Evolutionary conservation across 2,113 vertebrate species (phyloP), one percentile per base, ranked within the genome.

Genomic region (Deroptyus accipitrinus): DNA sequence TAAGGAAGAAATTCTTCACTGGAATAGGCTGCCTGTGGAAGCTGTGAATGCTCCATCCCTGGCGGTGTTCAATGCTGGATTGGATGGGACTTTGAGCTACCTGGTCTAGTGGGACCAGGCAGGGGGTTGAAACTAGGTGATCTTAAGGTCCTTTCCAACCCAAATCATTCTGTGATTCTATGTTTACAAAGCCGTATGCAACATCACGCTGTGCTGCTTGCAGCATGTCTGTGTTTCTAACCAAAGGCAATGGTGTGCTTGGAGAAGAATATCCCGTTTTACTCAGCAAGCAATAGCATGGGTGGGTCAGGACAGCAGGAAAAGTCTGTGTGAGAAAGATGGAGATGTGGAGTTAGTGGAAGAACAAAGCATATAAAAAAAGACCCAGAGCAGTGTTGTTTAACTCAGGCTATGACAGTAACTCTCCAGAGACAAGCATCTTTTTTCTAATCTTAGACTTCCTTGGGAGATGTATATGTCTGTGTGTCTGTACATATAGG

Each of bases 231-330:
- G 20, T 23, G 19, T 59, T 59, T 59, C 57, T 35, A n/a, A 23
- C 33, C 5, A 12, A 41, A 13, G 20, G 6, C 39, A 62, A 4
- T 16, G 14, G 22, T 44, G 73, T 57, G 9, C n/a, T 64, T 92
- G 48, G 72, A 96, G 84, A 73, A 96, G 84, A 73, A 35, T 8
- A 33, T 16, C 28, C 30, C 6, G 6, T 54, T 62, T 27, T 59
- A 73, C 15, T n/a, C 0, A 3, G 24, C 0, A 0, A 57, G 54
- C 4, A 1, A 54, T 1, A 7, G 39, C 54, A 67, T 1, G 5
- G 35, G 35, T 1, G 5, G 39, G 35, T 73, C 31, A 33, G 75
- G 49, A 13, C 31, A 61, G n/a, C 54, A 33, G 42, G 30, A 64
- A 22, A 69, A 37, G 12, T 31, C 41, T 30, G 16, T 17, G 17